These are phyloP conservation scores for Hippocampus kuda DNA, from an alignment of 2,797 vertebrate species.

Conservation along the genomic window DNA sequence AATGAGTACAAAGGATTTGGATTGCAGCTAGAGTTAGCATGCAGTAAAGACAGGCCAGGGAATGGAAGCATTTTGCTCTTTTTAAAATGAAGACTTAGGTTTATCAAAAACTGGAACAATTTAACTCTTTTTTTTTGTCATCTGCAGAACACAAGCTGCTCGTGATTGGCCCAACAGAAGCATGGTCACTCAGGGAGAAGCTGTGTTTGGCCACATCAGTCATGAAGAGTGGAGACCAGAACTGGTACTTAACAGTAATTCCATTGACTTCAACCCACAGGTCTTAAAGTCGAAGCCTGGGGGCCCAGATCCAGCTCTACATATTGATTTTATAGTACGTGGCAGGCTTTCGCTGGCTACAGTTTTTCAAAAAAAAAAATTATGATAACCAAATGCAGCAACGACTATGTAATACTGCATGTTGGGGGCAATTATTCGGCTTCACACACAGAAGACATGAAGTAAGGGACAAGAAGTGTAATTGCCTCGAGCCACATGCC, in stretches of 20 bases:
- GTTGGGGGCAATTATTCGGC: background rate
- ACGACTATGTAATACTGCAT: background rate
- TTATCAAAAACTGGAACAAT: background rate
- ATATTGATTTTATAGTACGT: background rate
- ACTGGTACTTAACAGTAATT: slow-evolving; percentile 72
- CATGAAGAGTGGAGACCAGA: slow-evolving; percentile 97
- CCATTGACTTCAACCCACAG: background rate
- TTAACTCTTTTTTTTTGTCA: background rate
- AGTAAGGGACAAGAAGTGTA: too few relatives aligned
- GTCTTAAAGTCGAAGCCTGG: background rate
- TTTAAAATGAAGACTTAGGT: background rate
- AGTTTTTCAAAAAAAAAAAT: background rate
- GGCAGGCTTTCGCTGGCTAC: background rate
- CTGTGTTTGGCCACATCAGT: slow-evolving; percentile 93
- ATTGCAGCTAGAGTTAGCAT: slow-evolving; percentile 5
- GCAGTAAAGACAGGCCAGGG: slow-evolving; percentile 17
- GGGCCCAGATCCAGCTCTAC: too few relatives aligned
- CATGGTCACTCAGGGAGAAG: slow-evolving; percentile 94
- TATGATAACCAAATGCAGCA: background rate
- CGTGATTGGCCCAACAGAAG: slow-evolving; percentile 84
- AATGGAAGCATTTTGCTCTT: slow-evolving; percentile 1
- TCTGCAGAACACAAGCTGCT: slow-evolving; percentile 86
- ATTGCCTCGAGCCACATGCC: too few relatives aligned
- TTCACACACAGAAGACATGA: too few relatives aligned
- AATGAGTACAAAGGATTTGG: slow-evolving; percentile 7